These are phyloP conservation scores for Sinocyclocheilus anshuiensis DNA, from an alignment of 2,113 vertebrate genomes.

Conservation along the genomic window DNA sequence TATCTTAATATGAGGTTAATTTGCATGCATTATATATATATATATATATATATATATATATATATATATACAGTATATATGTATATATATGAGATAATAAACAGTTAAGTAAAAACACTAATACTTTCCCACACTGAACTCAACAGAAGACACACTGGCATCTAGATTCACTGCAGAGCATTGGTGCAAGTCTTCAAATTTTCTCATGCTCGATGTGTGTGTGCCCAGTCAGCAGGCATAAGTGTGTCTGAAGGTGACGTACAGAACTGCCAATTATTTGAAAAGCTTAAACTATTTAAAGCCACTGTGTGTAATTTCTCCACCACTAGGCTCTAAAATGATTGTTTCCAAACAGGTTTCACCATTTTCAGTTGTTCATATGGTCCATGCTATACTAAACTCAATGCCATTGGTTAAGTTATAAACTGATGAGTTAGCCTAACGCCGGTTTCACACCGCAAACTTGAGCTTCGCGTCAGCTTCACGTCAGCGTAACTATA, in stretches of 20 bases:
- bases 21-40: not conserved
- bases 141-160: not conserved
- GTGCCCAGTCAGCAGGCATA: slow-evolving; percentile 43
- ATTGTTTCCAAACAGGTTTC: not conserved
- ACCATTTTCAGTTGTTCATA: not conserved
- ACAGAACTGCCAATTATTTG: not conserved
- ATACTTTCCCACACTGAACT: not conserved
- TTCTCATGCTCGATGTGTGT: slow-evolving; percentile 14
- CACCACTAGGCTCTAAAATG: not conserved
- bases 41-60: not conserved
- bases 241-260: slow-evolving; percentile 70
- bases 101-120: not conserved
- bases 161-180: not conserved
- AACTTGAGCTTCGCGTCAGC: too few species aligned
- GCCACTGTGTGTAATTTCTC: not conserved
- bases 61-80: not conserved
- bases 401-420: not conserved
- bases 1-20: not conserved
- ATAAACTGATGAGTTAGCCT: too few species aligned
- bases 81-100: not conserved
- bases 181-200: slow-evolving; percentile 51
- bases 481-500: too few species aligned
- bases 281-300: not conserved
- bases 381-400: not conserved
- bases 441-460: too few species aligned